These are phyloP conservation scores for Patella vulgata DNA, from an alignment of 1,140 invertebrate species.

Conservation along the genomic window DNA sequence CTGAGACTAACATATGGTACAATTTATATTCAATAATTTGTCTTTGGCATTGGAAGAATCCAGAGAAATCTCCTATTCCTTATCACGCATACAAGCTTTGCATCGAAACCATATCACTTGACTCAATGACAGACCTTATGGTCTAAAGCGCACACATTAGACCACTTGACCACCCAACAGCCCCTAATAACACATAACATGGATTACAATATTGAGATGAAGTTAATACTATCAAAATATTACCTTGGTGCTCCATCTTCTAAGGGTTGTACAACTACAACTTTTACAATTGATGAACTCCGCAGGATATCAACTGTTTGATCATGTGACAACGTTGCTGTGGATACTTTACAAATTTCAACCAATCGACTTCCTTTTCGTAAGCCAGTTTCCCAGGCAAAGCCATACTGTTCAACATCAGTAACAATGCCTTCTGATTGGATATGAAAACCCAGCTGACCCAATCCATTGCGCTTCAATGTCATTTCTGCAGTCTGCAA, in stretches of 20 bases:
- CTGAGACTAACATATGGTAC: no score
- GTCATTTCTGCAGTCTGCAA: constrained; percentile 76
- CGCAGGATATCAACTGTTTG: constrained; percentile 94
- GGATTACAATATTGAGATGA: no score
- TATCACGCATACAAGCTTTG: no score
- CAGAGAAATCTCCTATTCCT: no score
- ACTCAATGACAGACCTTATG: no score
- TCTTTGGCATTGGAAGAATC: no score
- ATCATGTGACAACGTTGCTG: constrained; percentile 89
- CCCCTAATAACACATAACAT: no score
- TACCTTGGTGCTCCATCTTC: constrained; percentile 75
- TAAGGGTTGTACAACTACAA: constrained; percentile 83
- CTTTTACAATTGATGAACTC: constrained; percentile 85
- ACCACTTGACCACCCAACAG: no score
- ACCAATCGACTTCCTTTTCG: constrained; percentile 89
- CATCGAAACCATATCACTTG: no score
- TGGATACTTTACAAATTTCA: constrained; percentile 82
- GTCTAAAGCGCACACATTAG: no score
- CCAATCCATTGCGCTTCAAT: constrained; percentile 80
- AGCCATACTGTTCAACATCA: constrained; percentile 88
- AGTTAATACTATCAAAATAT: no score
- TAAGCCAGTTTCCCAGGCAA: constrained; percentile 89
- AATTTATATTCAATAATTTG: no score
- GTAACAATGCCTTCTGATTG: constrained; percentile 95
- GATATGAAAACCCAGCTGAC: constrained; percentile 94